Evolutionary conservation across 2,113 vertebrate genomes (phyloP), one percentile per base, ranked within the genome.

Genomic region (Balaeniceps rex): DNA sequence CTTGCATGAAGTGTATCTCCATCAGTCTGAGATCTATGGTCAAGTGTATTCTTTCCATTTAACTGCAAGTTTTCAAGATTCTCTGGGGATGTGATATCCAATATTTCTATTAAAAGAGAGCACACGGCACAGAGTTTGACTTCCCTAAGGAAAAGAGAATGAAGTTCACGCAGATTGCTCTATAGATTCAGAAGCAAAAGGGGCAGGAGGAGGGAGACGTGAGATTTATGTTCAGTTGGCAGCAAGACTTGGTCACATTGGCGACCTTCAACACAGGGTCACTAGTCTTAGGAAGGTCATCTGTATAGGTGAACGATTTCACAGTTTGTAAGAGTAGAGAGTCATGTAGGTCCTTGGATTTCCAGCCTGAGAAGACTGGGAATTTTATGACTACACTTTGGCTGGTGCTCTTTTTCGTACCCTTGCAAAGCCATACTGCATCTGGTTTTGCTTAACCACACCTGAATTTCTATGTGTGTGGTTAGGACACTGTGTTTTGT

Each of bases 101-200:
- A 23, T 94, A 94, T 95, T 95, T 95, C 91, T 96, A 66, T 94
- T 94, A 93, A 83, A 93, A 87, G 84, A 85, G 81, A 91, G 66
- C 2, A 3, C 51, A 47, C 2, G 12, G 61, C 90, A 38, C 85
- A 49, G 70, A 80, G 78, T 74, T 88, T 83, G 84, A 63, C 78
- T 90, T 94, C 81, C 87, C 89, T 10, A 28, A 77, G 94, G 87
- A 91, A 64, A 54, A 23, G 10, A 52, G 63, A 80, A 74, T 77
- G 58, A 85, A 89, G 78, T 77, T 71, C 6, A 12, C 38, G 12
- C 25, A 52, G 70, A 36, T 83, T 77, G 57, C 74, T 93, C 66
- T 80, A 8, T 8, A 21, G 57, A 44, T 61, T 72, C 52, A 14
- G 52, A 42, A 71, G 65, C 29, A 76, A 29, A 71, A 69, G 29